Base-by-base conservation (phyloP, 2,797 vertebrate genomes). In the Petrocephalus sullivani region DNA sequence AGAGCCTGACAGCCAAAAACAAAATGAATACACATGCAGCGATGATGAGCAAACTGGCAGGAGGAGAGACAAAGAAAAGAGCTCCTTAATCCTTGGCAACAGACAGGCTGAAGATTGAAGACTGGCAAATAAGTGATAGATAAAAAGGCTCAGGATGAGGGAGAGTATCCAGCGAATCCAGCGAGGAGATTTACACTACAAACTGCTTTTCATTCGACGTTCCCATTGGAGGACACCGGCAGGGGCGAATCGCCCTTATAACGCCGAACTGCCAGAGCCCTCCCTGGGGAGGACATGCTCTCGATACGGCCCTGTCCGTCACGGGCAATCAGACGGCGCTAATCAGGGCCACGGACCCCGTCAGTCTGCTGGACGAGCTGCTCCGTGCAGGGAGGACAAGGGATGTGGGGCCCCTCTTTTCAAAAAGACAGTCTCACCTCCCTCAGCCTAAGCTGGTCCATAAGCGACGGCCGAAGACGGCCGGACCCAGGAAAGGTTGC, bases 71-170 rank as follows among this genome's bases (percentile, higher is more conserved):
- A 57, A 87, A 46, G 57, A 23, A 56, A 57, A 88, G 16, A 28
- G n/a, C 9, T 33, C 1, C 12, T 49, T 81, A 46, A 85, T 49
- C 87, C 87, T 54, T 81, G 64, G 54, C 82, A 87, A 85, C 81
- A 58, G 61, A n/a, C 81, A 12, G 1, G 60, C 60, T 16, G 14
- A 23, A 75, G 28, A 57, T 28, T 37, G 78, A 88, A 87, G 9
- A 71, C 88, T 21, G 64, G 33, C 87, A 81, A 0, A 33, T n/a
- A 86, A 53, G 56, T 12, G 16, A 12, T 8, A 21, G 16, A 0
- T 0, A 16, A 71, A 87, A 71, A 85, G 64, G 28, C n/a, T 88
- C 14, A 19, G 51, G 2, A 28, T 6, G 67, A 33, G 49, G 87
- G 21, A 87, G 60, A 16, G 75, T 9, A 28, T 28, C 14, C 19